These are phyloP conservation scores for Zosterops lateralis DNA, from an alignment of 2,113 vertebrate species.

Conservation along the genomic window DNA sequence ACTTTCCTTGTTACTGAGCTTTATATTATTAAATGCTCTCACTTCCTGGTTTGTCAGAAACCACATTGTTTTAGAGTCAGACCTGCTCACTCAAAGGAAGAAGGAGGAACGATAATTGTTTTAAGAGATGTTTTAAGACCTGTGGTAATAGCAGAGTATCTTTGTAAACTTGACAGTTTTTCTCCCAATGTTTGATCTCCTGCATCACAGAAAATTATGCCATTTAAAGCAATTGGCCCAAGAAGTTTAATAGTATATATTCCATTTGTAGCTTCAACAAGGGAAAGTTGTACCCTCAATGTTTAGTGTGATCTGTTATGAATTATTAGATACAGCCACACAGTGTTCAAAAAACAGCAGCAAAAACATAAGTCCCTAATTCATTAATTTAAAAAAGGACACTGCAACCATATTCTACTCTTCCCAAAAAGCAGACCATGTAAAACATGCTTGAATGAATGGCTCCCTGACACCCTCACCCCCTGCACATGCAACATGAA, in stretches of 20 bases:
- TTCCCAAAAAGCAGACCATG: not conserved
- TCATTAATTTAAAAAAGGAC: not conserved
- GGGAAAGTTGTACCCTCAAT: not conserved
- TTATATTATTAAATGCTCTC: not conserved
- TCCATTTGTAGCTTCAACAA: not conserved
- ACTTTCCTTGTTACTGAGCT: not conserved
- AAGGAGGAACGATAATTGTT: not conserved
- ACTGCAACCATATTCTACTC: not conserved
- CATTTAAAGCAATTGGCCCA: not conserved
- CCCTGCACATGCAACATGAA: not conserved
- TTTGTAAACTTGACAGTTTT: not conserved
- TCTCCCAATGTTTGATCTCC: not conserved
- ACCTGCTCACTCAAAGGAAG: slow-evolving; percentile 11
- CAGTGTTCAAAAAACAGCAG: not conserved
- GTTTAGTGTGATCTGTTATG: not conserved
- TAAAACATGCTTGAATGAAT: not conserved
- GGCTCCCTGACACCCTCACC: not conserved
- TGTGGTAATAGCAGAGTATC: not conserved
- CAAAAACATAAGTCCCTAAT: not conserved
- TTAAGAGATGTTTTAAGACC: not conserved
- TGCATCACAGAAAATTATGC: not conserved
- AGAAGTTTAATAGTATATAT: not conserved
- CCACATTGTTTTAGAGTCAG: not conserved
- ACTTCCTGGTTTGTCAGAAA: slow-evolving; percentile 58
- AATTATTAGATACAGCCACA: not conserved